These are phyloP conservation scores for Stramonita haemastoma DNA, from an alignment of 2,888 invertebrate genomes.

Conservation along the genomic window DNA sequence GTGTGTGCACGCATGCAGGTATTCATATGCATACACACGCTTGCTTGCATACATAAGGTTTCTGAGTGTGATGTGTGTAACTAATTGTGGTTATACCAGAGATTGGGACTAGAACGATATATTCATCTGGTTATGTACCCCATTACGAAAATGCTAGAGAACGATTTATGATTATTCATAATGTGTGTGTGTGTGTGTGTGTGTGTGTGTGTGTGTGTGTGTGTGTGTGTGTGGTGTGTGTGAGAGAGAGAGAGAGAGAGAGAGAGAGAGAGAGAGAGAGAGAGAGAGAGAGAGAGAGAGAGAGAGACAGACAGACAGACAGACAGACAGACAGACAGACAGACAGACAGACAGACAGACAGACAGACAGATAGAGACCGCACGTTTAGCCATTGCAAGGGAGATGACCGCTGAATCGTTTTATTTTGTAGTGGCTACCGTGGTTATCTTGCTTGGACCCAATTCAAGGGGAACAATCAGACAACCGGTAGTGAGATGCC, in stretches of 20 bases:
- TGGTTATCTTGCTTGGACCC: no score
- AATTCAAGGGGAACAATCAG: no score
- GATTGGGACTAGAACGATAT: no score
- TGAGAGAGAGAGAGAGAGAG: neutral
- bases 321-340: neutral
- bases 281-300: slow-evolving; percentile 6
- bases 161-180: neutral
- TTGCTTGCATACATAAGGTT: neutral
- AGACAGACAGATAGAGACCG: neutral
- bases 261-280: neutral
- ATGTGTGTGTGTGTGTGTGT: neutral
- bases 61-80: neutral
- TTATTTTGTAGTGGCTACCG: no score
- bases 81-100: neutral
- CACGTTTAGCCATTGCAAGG: no score
- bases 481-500: no score
- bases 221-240: neutral
- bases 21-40: neutral
- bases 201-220: neutral
- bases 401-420: no score
- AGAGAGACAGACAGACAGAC: neutral
- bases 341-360: slow-evolving; percentile 8
- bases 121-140: no score
- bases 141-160: no score
- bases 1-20: neutral